Percentiles rank a stretch among this genome's conserved stretches.
Conservation (phyloP, 1,140 invertebrate genomes). For the Drosophila triauraria region DNA sequence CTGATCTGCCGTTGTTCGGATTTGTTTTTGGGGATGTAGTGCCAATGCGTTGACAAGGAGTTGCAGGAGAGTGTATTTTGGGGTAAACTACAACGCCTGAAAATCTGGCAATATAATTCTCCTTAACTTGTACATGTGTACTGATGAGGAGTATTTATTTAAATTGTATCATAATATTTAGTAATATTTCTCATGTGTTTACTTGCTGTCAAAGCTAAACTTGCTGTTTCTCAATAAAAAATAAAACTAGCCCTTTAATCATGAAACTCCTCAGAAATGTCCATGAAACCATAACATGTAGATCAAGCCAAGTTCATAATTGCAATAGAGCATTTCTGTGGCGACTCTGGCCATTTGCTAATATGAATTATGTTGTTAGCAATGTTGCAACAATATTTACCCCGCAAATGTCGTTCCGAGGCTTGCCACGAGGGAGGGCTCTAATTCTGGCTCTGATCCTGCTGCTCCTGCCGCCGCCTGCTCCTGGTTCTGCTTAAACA, state of each 20-base stretch:
- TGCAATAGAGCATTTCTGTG: conserved; percentile 18
- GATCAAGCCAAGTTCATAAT: background rate
- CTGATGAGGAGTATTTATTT: background rate
- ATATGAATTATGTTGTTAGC: conserved; percentile 45
- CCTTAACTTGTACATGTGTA: no score
- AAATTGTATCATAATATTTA: background rate
- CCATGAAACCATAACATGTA: background rate
- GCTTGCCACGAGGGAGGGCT: conserved; percentile 22
- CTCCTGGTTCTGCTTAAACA: conserved; percentile 31
- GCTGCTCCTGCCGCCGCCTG: conserved; percentile 7
- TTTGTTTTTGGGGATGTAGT: conserved; percentile 10
- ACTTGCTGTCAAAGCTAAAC: no score
- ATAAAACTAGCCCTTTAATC: background rate
- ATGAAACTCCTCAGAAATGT: no score
- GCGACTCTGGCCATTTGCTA: conserved; percentile 11
- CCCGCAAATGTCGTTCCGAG: conserved; percentile 23
- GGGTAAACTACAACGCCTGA: background rate
- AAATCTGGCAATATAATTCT: no score
- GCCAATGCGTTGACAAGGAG: conserved; percentile 8
- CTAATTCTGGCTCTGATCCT: conserved; percentile 30
- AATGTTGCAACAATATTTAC: conserved; percentile 62
- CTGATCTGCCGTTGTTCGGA: conserved; percentile 1
- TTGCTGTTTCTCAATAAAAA: background rate
- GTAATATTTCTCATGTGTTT: background rate
- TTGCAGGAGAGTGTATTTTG: background rate